Conservation (phyloP, 2,888 invertebrate species). For the Ectemnius continuus region DNA sequence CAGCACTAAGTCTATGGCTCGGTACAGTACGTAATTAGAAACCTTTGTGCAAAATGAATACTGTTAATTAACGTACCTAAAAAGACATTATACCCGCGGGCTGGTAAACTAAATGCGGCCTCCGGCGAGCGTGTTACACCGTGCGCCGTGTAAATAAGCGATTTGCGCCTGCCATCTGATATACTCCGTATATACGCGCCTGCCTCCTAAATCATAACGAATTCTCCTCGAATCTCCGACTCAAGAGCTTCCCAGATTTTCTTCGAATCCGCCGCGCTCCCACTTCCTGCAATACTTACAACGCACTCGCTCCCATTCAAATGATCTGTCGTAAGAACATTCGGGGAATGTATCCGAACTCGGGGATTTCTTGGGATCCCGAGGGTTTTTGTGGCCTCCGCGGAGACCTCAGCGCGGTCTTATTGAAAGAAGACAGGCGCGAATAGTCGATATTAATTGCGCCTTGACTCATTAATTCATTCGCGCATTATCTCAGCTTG, state of each 20-base stretch:
- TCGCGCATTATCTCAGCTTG: slow-evolving; percentile 65
- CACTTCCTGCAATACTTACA: not conserved
- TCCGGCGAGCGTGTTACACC: slow-evolving; percentile 67
- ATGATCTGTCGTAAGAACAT: too few relatives aligned
- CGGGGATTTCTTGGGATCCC: not conserved
- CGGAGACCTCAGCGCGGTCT: slow-evolving; percentile 21
- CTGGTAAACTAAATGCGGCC: slow-evolving; percentile 70
- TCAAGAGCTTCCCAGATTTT: slow-evolving; percentile 24
- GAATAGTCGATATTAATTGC: slow-evolving; percentile 69
- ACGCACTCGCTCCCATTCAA: not conserved
- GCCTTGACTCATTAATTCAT: slow-evolving; percentile 73
- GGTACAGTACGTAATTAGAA: slow-evolving; percentile 79
- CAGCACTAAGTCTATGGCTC: slow-evolving; percentile 68
- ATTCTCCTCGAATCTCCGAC: slow-evolving; percentile 54
- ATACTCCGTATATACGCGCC: slow-evolving; percentile 15
- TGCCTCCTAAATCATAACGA: slow-evolving; percentile 54
- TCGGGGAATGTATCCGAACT: not conserved
- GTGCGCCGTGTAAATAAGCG: slow-evolving; percentile 70
- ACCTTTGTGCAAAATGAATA: slow-evolving; percentile 83
- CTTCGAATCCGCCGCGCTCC: not conserved
- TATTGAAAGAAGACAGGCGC: slow-evolving; percentile 40
- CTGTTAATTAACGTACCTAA: slow-evolving; percentile 81
- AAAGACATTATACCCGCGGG: slow-evolving; percentile 79
- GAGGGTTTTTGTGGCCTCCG: not conserved
- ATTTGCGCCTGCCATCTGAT: slow-evolving; percentile 60